phyloP scores from a whole-genome alignment of 2,797 vertebrate species.

The Sternotherus odoratus region DNA sequence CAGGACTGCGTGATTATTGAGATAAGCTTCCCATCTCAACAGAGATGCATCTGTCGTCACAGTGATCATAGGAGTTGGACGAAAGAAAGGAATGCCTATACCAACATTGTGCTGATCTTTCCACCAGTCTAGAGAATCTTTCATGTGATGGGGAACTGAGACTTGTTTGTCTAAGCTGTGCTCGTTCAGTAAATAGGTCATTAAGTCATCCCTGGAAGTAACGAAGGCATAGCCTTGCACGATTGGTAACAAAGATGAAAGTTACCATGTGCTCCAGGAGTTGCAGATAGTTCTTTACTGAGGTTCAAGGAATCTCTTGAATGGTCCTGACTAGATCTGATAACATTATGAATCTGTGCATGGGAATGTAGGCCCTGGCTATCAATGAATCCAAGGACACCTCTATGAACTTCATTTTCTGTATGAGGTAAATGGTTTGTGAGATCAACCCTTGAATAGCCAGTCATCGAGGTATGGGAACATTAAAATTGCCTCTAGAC shows the following conservation, averaged over 20 bases:
- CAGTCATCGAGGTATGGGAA: background rate
- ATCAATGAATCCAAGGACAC: background rate
- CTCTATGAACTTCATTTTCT: background rate
- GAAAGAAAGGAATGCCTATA: background rate
- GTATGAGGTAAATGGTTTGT: no score
- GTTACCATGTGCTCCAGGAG: background rate
- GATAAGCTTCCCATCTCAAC: background rate
- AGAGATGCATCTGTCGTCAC: background rate
- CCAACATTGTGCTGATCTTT: background rate
- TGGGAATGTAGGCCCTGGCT: background rate
- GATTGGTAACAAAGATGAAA: background rate
- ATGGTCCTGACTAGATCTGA: background rate
- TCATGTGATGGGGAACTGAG: background rate
- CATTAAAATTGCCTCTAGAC: background rate
- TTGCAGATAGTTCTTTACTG: background rate
- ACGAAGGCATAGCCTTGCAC: background rate
- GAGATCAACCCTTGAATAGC: background rate
- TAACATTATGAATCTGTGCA: background rate
- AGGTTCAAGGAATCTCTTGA: background rate
- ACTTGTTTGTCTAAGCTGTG: background rate
- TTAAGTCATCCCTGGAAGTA: background rate
- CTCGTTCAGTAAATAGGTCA: background rate
- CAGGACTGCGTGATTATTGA: background rate
- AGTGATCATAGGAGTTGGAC: background rate
- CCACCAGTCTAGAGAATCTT: background rate